Conservation (phyloP, 2,888 invertebrate genomes). For the Keiferia lycopersicella region DNA sequence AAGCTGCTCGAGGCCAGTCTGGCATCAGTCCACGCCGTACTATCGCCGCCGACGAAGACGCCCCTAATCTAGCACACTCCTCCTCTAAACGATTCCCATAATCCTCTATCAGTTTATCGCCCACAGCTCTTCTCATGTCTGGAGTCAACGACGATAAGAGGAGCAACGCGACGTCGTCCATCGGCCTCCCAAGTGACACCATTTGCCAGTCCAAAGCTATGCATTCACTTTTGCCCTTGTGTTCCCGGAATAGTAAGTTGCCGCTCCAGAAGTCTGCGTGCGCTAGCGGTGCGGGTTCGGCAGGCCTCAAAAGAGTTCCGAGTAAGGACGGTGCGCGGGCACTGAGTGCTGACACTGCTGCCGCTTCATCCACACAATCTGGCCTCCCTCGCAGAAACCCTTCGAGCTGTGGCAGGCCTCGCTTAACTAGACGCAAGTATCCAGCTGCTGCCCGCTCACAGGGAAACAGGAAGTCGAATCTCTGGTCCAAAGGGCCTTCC, state of each 20-base stretch:
- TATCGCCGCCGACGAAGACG: conserved; percentile 79
- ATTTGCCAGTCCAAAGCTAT: conserved; percentile 92
- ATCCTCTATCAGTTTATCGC: conserved; percentile 83
- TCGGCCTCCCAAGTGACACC: conserved; percentile 89
- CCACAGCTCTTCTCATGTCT: conserved; percentile 84
- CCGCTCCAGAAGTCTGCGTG: conserved; percentile 94
- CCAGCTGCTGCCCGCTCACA: conserved; percentile 90
- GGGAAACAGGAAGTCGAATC: conserved; percentile 86
- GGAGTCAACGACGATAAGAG: conserved; percentile 87
- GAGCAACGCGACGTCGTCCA: conserved; percentile 88
- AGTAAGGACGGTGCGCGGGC: conserved; percentile 87
- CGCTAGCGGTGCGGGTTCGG: conserved; percentile 88
- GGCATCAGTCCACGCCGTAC: conserved; percentile 75
- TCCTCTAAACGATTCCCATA: conserved; percentile 85
- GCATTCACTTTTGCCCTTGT: conserved; percentile 80
- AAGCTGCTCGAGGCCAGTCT: conserved; percentile 85
- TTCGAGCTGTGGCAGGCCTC: conserved; percentile 88
- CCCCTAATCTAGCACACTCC: conserved; percentile 82
- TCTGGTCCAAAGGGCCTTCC: conserved; percentile 72
- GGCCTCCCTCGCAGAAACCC: conserved; percentile 85
- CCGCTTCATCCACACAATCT: conserved; percentile 82
- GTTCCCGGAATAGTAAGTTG: conserved; percentile 85
- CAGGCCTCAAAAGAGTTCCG: conserved; percentile 85
- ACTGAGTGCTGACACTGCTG: conserved; percentile 84
- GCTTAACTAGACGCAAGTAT: conserved; percentile 88